These are phyloP conservation scores for Stichopus horrens DNA, from an alignment of 53 echinoderm and acorn worm species.

Conservation along the genomic window DNA sequence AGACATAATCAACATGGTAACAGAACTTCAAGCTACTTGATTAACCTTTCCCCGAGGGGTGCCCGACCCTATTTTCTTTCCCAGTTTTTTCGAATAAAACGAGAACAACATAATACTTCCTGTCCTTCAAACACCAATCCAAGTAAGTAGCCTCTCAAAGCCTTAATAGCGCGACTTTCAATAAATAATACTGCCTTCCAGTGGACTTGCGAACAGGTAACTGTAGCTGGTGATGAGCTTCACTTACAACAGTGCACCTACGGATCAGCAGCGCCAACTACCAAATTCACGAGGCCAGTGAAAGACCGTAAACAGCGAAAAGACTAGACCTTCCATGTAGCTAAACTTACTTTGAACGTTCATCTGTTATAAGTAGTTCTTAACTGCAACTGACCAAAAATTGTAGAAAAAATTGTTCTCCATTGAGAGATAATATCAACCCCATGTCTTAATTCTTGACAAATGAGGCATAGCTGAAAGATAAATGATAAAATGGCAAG, in stretches of 20 bases:
- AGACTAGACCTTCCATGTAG: neutral
- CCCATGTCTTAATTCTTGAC: neutral
- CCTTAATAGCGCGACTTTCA: neutral
- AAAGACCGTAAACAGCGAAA: neutral
- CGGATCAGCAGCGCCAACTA: neutral
- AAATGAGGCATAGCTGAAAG: neutral
- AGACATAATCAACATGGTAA: no score
- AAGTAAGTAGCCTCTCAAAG: no score
- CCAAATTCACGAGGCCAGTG: conserved; percentile 1
- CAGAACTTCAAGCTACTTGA: no score
- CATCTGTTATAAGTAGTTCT: neutral
- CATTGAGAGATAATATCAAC: no score
- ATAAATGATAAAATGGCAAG: neutral
- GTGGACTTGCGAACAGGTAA: neutral
- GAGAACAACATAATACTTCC: no score
- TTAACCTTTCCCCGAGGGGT: no score
- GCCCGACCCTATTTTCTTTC: no score
- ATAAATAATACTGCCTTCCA: conserved; percentile 5
- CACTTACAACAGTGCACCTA: no score
- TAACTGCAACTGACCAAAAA: neutral
- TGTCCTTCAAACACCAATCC: no score
- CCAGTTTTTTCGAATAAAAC: no score
- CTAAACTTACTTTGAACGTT: neutral
- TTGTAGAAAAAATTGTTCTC: no score
- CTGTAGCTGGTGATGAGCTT: no score